Evolutionary conservation across 2,113 vertebrate species (phyloP), one percentile per base, ranked within the genome.

Genomic region (Haemorhous mexicanus): DNA sequence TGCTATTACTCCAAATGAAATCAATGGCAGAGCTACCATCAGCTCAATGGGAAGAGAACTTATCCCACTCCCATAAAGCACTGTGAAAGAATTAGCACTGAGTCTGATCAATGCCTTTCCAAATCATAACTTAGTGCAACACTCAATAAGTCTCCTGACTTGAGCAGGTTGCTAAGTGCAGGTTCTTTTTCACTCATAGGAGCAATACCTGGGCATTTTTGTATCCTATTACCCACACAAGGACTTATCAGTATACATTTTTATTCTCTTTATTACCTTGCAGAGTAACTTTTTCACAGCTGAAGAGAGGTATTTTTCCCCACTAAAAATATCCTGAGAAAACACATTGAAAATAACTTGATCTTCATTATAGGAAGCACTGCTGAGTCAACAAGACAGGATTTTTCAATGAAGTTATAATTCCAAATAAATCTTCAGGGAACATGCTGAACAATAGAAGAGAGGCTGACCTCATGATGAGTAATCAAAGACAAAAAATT

Each of bases 1-100:
- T 86, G 87, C 90, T 92, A 90, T 96, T 96, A 94, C 85, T 96
- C 72, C 83, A 92, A 88, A 94, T 93, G 56, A 93, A 94, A 94
- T 95, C 93, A 95, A 95, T 95, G 87, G 44, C 75, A 96, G 46
- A 95, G 68, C 56, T 86, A 49, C 82, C 64, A n/a, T 35, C 75
- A 78, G 72, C 68, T 95, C 69, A 7, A 74, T 88, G 82, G 90
- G 66, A 83, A 87, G 52, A 75, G 59, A 96, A 49, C 82, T 85
- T 83, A 68, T 47, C 68, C 75, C 66, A 46, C 64, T 84, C 43
- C 73, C 85, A 87, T 93, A 96, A 96, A 96, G 76, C 79, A 84
- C 20, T 1, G 61, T 13, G 56, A 72, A 96, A 61, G 94, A 96
- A 96, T 96, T 96, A 93, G 80, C 90, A 30, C 72, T 74, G 94